Percentiles rank a stretch among this genome's conserved stretches.
Conservation (phyloP, 2,113 vertebrate species). For the Malurus melanocephalus region DNA sequence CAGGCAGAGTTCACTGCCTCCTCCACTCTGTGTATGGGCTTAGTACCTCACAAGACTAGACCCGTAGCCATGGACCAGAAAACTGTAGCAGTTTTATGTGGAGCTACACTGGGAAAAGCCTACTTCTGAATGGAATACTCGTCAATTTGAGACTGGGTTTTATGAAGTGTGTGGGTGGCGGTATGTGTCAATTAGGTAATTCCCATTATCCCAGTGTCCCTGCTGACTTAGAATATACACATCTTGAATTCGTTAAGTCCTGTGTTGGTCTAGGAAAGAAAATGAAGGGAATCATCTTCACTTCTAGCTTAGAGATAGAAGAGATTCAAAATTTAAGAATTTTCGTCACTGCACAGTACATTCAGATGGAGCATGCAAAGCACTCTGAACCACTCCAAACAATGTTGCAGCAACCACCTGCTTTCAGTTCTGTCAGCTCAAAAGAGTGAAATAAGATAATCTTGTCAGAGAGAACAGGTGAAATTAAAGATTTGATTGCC, state of each 20-base stretch:
- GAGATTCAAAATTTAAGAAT: background rate
- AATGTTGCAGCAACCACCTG: background rate
- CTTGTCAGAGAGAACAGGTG: background rate
- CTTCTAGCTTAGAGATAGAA: background rate
- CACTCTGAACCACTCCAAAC: background rate
- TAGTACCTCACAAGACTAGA: background rate
- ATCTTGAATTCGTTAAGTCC: conserved; percentile 28
- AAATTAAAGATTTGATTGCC: background rate
- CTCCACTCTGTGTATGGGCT: background rate
- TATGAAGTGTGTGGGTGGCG: conserved; percentile 16
- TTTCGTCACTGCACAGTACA: background rate
- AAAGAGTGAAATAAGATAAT: background rate
- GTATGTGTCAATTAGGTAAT: conserved; percentile 32
- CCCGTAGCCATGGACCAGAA: background rate
- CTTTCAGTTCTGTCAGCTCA: background rate
- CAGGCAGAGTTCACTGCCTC: background rate
- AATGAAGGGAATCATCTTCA: background rate
- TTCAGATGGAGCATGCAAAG: background rate
- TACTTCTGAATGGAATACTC: background rate
- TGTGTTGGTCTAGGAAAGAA: background rate
- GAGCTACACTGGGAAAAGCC: background rate
- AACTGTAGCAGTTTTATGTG: background rate
- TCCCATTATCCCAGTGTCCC: conserved; percentile 18
- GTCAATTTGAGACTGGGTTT: background rate
- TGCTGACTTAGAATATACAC: background rate